Evolutionary conservation across 2,113 vertebrate genomes (phyloP), one percentile per base, ranked within the genome.

Genomic region (Cromileptes altivelis): DNA sequence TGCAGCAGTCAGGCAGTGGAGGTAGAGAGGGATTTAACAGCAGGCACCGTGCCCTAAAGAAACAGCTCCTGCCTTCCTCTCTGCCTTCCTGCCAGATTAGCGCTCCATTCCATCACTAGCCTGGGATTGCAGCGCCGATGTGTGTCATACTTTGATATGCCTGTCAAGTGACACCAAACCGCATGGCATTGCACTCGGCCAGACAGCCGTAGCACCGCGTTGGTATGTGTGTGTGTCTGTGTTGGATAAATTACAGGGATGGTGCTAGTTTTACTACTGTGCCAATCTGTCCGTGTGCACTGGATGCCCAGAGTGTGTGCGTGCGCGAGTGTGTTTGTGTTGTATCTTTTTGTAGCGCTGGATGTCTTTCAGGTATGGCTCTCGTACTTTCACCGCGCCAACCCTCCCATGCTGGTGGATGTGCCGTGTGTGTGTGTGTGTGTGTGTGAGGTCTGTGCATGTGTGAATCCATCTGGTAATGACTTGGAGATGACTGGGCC

Each of bases 391-490:
- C 21, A 65, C 37, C 14, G 57, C 76, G 86, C 78, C 87, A 85
- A 70, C 42, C 68, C 30, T 50, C 23, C 55, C 40, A 14, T 72
- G 79, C 62, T 60, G 53, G 55, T 70, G 75, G 42, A 75, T 72
- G 68, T 47, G 75, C 6, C 17, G 3, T 50, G 49, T 49, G 53
- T 78, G 23, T 65, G 61, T 61, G 40, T 67, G 57, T 62, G 69
- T 62, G 75, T 75, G 82, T 53, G 75, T 67, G 50, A 19, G 50
- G 78, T 65, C 37, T 47, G 67, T 76, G 70, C 45, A 33, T 83
- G 87, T 70, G 78, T 65, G 88, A 80, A 85, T 87, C 89, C 91
- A 91, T 93, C 91, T 92, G 89, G 90, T 91, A 91, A 89, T 88
- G 84, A 87, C 89, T 91, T 49, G 57, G 79, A 85, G 71, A 73